Evolutionary conservation across 2,797 vertebrate genomes (phyloP).

Genomic region (Champsocephalus gunnari): DNA sequence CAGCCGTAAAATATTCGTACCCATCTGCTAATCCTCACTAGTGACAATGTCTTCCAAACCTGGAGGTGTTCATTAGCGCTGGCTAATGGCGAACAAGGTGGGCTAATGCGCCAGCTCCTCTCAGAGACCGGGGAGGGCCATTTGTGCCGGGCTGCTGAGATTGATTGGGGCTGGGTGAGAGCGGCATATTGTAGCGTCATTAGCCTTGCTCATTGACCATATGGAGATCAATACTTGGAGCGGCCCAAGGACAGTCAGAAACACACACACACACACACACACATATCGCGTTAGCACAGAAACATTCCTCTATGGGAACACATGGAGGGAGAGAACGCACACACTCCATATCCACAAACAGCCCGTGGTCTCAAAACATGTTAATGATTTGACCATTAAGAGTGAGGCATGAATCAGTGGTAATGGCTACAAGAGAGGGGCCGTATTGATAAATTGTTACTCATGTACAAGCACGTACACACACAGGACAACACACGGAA

Average conservation of each 20-base stretch:
- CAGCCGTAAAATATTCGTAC: conserved; percentile 4
- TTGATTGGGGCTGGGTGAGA: conserved; percentile 70
- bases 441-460: conserved; percentile 59
- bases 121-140: conserved; percentile 42
- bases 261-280: conserved; percentile 5
- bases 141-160: conserved; percentile 63
- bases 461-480: conserved; percentile 28
- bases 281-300: conserved; percentile 18
- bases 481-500: conserved; percentile 2
- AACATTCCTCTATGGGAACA: conserved; percentile 50
- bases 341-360: conserved; percentile 53
- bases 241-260: conserved; percentile 66
- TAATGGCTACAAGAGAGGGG: conserved; percentile 62
- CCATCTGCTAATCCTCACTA: conserved; percentile 37
- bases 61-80: conserved; percentile 45
- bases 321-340: conserved; percentile 30
- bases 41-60: conserved; percentile 26
- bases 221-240: conserved; percentile 78
- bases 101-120: conserved; percentile 58
- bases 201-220: conserved; percentile 80
- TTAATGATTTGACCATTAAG: conserved; percentile 78
- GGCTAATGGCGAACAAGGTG: conserved; percentile 49
- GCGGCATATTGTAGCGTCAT: conserved; percentile 73
- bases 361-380: conserved; percentile 70
- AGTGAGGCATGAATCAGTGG: conserved; percentile 69